Conservation (phyloP, 64 coral and sea anemone genomes). For the Porites australiensis region DNA sequence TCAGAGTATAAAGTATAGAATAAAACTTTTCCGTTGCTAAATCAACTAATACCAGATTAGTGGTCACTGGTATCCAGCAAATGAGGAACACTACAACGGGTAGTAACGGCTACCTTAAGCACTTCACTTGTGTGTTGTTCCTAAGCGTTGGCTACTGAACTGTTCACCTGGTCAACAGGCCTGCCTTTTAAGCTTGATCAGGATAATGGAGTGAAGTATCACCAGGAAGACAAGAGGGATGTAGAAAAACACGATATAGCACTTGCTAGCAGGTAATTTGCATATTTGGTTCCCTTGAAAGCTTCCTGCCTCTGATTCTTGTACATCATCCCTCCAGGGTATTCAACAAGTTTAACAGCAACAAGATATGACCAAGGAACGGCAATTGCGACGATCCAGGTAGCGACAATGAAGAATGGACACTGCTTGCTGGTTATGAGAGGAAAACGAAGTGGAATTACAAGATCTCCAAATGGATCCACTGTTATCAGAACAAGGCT, state of each 20-base stretch:
- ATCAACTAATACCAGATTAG: background rate
- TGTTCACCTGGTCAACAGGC: background rate
- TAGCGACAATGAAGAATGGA: too few relatives aligned
- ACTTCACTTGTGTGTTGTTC: background rate
- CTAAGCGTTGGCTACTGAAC: background rate
- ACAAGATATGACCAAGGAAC: too few relatives aligned
- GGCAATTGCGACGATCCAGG: too few relatives aligned
- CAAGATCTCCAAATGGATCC: background rate
- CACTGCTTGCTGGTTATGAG: too few relatives aligned
- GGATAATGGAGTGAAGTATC: background rate
- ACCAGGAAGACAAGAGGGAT: background rate
- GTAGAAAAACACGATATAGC: background rate
- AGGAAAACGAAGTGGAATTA: background rate
- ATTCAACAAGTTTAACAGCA: background rate
- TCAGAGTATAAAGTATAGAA: background rate
- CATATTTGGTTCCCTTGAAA: background rate
- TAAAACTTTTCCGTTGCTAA: background rate
- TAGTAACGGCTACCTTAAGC: background rate
- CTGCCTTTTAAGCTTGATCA: too few relatives aligned
- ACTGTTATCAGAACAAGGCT: constrained; percentile 2
- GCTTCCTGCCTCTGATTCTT: background rate
- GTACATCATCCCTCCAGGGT: background rate
- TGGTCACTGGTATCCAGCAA: background rate
- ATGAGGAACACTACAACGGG: background rate
- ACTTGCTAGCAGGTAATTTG: background rate